A percentile compares a stretch with the other conserved stretches of the same genome.
phyloP scores from a whole-genome alignment of 2,888 invertebrate species.

The Vandiemenella viatica region DNA sequence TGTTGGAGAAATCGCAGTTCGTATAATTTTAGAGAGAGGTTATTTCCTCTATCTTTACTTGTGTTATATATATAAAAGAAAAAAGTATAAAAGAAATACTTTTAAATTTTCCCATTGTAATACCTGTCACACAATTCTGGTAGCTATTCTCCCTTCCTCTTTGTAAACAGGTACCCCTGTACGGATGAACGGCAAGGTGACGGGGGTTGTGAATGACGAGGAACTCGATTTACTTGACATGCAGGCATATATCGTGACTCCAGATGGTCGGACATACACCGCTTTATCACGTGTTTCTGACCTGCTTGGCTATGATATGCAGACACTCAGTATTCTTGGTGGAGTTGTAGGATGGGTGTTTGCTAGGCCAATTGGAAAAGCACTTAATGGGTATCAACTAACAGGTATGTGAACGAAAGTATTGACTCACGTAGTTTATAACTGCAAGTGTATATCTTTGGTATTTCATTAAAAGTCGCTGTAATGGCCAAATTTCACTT shows the following conservation, averaged over 20 bases:
- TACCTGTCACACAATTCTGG: no score
- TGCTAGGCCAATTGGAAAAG: constrained; percentile 58
- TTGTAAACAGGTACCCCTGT: constrained; percentile 75
- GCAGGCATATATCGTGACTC: constrained; percentile 81
- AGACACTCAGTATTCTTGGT: constrained; percentile 69
- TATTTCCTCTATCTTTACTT: no score
- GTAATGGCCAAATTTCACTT: no score
- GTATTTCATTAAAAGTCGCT: no score
- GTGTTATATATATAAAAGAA: no score
- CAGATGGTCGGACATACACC: constrained; percentile 76
- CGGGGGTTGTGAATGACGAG: constrained; percentile 65
- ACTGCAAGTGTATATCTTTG: no score
- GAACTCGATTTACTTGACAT: constrained; percentile 60
- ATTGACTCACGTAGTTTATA: no score
- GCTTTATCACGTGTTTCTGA: constrained; percentile 71
- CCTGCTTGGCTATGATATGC: constrained; percentile 60
- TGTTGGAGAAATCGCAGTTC: no score
- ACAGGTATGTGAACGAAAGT: constrained; percentile 52
- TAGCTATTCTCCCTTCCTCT: no score
- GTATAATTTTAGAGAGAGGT: no score
- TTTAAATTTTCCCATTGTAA: no score
- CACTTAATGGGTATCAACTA: constrained; percentile 77
- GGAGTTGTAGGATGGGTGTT: constrained; percentile 87
- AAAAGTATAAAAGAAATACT: no score
- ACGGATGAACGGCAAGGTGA: constrained; percentile 77